Base-by-base conservation (phyloP, 1,140 invertebrate genomes). In the Brachionus calyciflorus region DNA sequence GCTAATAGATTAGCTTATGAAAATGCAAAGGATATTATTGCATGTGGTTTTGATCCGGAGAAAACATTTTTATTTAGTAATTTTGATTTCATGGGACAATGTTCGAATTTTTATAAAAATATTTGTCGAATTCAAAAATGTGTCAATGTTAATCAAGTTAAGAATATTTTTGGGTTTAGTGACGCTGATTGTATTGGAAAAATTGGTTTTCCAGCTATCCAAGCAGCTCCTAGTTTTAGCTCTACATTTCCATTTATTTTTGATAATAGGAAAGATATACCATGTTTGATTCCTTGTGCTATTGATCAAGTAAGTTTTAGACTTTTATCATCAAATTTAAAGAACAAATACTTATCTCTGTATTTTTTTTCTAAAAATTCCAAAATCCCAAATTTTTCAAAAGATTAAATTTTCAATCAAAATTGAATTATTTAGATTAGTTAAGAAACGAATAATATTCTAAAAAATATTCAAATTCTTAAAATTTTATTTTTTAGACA, bases 1-100 rank as follows among this genome's bases (percentile, higher is more conserved):
- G 90, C 92, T 0, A 89, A 92, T 46, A 89, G 90, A 82, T 87
- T 98, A 82, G 90, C 93, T 0, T 87, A 89, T 77, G 91, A 93
- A 82, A 99, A 99, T 87, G 91, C 92, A 0, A 98, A 96, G 86
- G 96, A 99, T 84, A 99, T 99, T 63, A 96, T 99, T 79, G 94
- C 96, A 10, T 90, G 93, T 82, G 96, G 96, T n/a, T 99, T 99
- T 86, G 91, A 98, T 86, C 81, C 89, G 0, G 88, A 93, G 1
- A 99, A 98, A 80, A 99, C 97, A 0, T 99, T 99, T 83, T 96
- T 99, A 78, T 99, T 99, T 82, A 92, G 91, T 73, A 91, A 99
- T 87, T 87, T 96, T 53, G 90, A 92, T 78, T 98, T 93, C 85
- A 94, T 99, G 82, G 93, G 94, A 17, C 48, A 57, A 24, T 68